These are phyloP conservation scores for Chinchilla lanigera DNA, from an alignment of 2,113 vertebrate species.

Conservation along the genomic window DNA sequence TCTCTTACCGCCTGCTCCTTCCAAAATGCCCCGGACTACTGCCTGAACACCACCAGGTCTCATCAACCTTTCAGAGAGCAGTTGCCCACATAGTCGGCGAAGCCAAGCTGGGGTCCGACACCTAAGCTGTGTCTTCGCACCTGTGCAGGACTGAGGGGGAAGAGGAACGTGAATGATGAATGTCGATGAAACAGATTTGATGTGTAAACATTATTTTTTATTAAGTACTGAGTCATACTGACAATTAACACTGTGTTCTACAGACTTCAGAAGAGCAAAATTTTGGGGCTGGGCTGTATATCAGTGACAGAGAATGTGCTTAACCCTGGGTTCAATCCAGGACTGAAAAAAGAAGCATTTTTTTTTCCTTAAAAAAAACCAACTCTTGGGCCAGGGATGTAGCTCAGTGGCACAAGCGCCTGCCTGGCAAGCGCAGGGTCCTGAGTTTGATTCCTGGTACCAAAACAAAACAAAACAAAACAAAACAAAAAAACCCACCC, in stretches of 20 bases:
- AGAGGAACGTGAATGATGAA: not conserved
- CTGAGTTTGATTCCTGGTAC: too few species aligned
- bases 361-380: too few species aligned
- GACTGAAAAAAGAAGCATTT: too few species aligned
- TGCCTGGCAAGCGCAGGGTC: too few species aligned
- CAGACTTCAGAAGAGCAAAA: not conserved
- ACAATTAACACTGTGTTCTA: not conserved
- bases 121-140: constrained; percentile 63
- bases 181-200: not conserved
- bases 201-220: not conserved
- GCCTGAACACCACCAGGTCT: constrained; percentile 93
- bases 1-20: constrained; percentile 91
- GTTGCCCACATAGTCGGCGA: constrained; percentile 92
- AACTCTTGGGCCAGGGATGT: too few species aligned
- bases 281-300: not conserved
- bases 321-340: not conserved
- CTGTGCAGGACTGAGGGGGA: constrained; percentile 53
- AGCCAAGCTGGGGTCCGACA: constrained; percentile 90
- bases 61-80: constrained; percentile 94
- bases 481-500: too few species aligned
- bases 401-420: too few species aligned
- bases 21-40: constrained; percentile 93
- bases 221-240: not conserved
- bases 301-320: not conserved
- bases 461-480: too few species aligned